Evolutionary conservation across 2,113 vertebrate species (phyloP).

Genomic region (Chaetorhynchus papuensis): DNA sequence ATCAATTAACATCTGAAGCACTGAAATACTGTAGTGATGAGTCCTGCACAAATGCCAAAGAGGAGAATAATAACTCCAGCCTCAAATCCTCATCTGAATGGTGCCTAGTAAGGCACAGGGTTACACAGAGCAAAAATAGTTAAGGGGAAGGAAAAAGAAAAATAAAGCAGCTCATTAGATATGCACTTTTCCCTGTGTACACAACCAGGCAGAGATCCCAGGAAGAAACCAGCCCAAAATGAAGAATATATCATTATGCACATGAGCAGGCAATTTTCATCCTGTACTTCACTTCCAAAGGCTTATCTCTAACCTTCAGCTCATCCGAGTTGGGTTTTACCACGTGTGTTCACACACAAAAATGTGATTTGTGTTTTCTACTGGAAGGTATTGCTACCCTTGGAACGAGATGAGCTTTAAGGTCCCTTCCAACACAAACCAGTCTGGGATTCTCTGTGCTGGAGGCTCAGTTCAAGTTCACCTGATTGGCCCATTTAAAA

Average conservation of each 20-base stretch:
- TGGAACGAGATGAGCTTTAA: not conserved
- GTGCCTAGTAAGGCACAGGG: not conserved
- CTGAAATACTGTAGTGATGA: not conserved
- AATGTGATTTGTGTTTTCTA: not conserved
- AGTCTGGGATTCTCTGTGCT: not conserved
- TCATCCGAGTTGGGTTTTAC: not conserved
- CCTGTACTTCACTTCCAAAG: not conserved
- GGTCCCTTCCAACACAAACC: not conserved
- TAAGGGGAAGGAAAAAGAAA: rapidly evolving
- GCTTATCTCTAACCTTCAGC: not conserved
- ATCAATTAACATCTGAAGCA: slow-evolving; percentile 42
- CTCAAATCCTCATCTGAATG: not conserved
- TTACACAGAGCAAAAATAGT: not conserved
- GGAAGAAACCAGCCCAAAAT: not conserved
- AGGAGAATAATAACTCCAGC: not conserved
- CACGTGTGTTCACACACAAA: not conserved
- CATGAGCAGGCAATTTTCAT: not conserved
- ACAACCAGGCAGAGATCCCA: not conserved
- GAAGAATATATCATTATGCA: not conserved
- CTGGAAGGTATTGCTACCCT: not conserved
- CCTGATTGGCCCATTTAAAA: not conserved
- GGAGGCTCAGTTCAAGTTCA: not conserved
- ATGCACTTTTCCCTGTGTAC: not conserved
- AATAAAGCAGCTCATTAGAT: not conserved
- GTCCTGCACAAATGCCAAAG: not conserved